Evolutionary conservation across 1,140 invertebrate genomes (phyloP), one percentile per base, ranked within the genome.

Genomic region (Manduca sexta): DNA sequence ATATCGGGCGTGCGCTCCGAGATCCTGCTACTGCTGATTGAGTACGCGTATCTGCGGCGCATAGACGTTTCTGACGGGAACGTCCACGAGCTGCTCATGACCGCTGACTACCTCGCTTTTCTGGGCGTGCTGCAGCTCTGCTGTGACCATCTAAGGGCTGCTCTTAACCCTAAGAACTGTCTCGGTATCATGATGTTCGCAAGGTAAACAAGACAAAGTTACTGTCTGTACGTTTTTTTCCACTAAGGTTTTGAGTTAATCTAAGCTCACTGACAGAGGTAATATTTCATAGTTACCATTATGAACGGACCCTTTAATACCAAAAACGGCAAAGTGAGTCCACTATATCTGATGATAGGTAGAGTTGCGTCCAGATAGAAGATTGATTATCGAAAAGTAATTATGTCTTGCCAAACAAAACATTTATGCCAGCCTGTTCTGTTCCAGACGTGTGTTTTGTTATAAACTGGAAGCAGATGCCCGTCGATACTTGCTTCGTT

Each of bases 121-220:
- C 74, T 92, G 11, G 93, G 92, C 0, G 89, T 96, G 2, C 86
- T 94, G 8, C 90, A 93, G 44, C 84, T 92, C 0, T 97, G 95
- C 69, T 93, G 91, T 54, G 88, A 94, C 33, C 95, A 91, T 70
- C 84, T 97, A 0, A 82, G 88, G 13, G 79, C 88, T 53, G 84
- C 81, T 7, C 79, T 97, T 7, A 89, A 80, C 2, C 88, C 91
- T 0, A 90, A 91, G 49, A 97, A 96, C 70, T 95, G 93, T 69
- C 91, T 97, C 34, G 91, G 92, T 12, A 92, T 96, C 26, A 89
- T 93, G 84, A 89, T 90, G 55, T 97, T 97, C 77, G 93, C 95
- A 0, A 88, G 89, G 72, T 90, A n/a, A n/a, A n/a, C n/a, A n/a
- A n/a, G n/a, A n/a, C n/a, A n/a, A n/a, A n/a, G n/a, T n/a, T n/a